Conservation (phyloP, 2,113 vertebrate species). For the Pterocles gutturalis region DNA sequence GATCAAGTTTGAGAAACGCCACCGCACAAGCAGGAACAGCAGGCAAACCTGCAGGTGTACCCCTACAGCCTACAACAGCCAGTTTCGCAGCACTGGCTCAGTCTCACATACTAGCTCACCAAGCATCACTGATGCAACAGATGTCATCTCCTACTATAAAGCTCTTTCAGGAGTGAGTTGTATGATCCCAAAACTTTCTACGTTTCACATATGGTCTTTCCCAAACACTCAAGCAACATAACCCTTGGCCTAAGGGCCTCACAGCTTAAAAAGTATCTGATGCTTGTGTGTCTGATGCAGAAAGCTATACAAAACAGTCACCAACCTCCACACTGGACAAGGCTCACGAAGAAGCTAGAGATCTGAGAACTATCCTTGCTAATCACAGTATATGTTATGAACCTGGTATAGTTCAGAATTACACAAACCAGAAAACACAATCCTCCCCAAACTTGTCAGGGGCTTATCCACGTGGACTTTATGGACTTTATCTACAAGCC, state of each 20-base stretch:
- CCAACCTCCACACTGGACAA: rapidly evolving
- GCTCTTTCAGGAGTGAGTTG: neutral
- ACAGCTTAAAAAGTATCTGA: neutral
- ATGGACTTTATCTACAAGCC: neutral
- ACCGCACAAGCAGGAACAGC: neutral
- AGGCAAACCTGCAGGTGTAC: neutral
- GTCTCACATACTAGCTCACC: neutral
- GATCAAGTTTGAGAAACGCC: neutral
- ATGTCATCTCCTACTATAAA: neutral
- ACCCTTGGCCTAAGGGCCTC: neutral
- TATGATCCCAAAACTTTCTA: neutral
- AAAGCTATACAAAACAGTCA: neutral
- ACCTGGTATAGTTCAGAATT: neutral
- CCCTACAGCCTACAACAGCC: neutral
- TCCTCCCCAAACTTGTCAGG: too few species aligned
- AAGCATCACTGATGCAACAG: neutral
- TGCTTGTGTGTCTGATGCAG: neutral
- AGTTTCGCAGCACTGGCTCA: neutral
- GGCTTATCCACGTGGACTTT: neutral
- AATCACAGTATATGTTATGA: neutral
- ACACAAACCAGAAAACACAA: neutral
- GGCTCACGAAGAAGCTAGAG: neutral
- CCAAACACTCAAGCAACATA: neutral
- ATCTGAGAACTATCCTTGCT: neutral
- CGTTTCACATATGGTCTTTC: rapidly evolving